Evolutionary conservation across 2,888 invertebrate genomes (phyloP).

Genomic region (Drosophila melanosoma): DNA sequence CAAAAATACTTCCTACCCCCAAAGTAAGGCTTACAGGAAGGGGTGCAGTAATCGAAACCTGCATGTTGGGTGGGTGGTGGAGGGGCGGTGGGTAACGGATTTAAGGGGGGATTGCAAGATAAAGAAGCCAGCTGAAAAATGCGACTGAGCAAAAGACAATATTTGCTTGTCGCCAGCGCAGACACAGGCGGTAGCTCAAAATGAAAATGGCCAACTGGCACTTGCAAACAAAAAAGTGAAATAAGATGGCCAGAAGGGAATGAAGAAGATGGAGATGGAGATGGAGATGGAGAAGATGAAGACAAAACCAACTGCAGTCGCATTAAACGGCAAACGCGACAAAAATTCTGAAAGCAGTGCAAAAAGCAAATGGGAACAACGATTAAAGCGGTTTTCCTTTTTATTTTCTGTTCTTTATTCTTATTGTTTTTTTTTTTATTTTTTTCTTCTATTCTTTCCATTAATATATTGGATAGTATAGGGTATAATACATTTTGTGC

Average conservation of each 20-base stretch:
- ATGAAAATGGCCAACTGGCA: slow-evolving; percentile 60
- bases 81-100: not conserved
- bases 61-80: too few species aligned
- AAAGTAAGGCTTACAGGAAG: not conserved
- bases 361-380: slow-evolving; percentile 25
- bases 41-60: slow-evolving; percentile 28
- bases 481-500: slow-evolving; percentile 4
- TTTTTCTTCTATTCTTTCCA: not conserved
- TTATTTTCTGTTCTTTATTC: not conserved
- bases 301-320: slow-evolving; percentile 43
- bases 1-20: slow-evolving; percentile 61
- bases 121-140: slow-evolving; percentile 62
- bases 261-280: slow-evolving; percentile 11
- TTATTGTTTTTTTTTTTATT: not conserved
- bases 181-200: slow-evolving; percentile 50
- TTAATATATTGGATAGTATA: not conserved
- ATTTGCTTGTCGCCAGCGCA: slow-evolving; percentile 68
- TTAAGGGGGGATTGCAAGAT: slow-evolving; percentile 7
- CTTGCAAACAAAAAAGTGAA: slow-evolving; percentile 41
- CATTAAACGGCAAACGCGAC: slow-evolving; percentile 59
- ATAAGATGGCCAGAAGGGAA: slow-evolving; percentile 50
- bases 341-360: slow-evolving; percentile 32
- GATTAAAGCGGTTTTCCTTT: slow-evolving; percentile 15
- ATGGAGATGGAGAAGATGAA: slow-evolving; percentile 9
- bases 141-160: slow-evolving; percentile 72